Base-by-base conservation (phyloP, 2,797 vertebrate species). In the Octomys mimax region DNA sequence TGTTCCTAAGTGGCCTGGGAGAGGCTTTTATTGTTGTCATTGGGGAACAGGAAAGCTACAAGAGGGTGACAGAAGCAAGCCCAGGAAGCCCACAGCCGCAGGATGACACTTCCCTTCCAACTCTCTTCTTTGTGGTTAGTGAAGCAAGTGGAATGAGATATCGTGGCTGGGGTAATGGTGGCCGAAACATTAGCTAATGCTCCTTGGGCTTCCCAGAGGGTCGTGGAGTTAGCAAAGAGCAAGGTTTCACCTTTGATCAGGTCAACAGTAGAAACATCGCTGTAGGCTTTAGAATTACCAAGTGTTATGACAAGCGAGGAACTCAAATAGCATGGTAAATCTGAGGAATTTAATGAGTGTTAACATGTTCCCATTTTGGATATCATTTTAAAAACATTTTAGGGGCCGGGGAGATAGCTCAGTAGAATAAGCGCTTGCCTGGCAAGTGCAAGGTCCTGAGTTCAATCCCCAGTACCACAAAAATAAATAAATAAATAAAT, bases 331-430 rank as follows among this genome's bases (percentile, higher is more conserved):
- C 39, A 92, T 87, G 89, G 73, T 13, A 88, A 90, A 93, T 79
- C 12, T 83, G 85, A 95, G 36, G 52, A 84, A 88, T 79, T 95
- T 82, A 94, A 71, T 93, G 64, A 13, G 22, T 95, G 49, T 66
- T 95, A 95, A 95, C 93, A 79, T 83, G 49, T 89, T 93, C 64
- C 78, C 8, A 95, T 14, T 84, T 93, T 89, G 84, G 85, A 84
- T 26, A 61, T 79, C 22, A 36, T 52, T 89, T 71, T 54, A 28
- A 80, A 71, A 71, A 61, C 12, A 13, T 70, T 70, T 49, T 49
- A 49, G 49, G 49, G 49, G 49, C 49, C 8, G 11, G 49, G 49
- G 49, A 49, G 49, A 49, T 49, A 10, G 11, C 11, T 49, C 49
- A 49, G 11, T 49, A 49, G 49, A 49, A 10, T 49, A 49, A 9